Percentiles rank a stretch among this genome's conserved stretches.
phyloP scores from a whole-genome alignment of 2,888 invertebrate genomes.

The Hofmannophila pseudospretella region DNA sequence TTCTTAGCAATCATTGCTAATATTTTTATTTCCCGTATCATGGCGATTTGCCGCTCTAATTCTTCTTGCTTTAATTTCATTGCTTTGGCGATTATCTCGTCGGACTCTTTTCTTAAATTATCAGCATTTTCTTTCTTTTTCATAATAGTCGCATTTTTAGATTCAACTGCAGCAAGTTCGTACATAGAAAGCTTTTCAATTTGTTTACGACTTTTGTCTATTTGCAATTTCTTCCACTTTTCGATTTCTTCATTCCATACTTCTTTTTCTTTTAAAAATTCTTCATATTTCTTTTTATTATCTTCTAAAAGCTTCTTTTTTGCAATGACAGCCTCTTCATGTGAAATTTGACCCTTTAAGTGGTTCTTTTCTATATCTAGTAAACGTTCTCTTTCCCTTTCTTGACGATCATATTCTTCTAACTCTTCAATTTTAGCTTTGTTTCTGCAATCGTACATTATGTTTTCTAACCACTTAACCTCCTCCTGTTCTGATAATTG shows the following conservation, averaged over 20 bases:
- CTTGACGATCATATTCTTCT: slow-evolving; percentile 59
- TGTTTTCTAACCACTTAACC: slow-evolving; percentile 67
- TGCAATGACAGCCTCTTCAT: slow-evolving; percentile 78
- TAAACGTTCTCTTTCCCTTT: slow-evolving; percentile 64
- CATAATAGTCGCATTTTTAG: slow-evolving; percentile 34
- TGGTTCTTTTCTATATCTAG: slow-evolving; percentile 78
- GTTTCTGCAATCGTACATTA: slow-evolving; percentile 64
- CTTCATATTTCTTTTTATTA: slow-evolving; percentile 70
- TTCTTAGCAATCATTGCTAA: slow-evolving; percentile 68
- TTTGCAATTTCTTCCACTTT: slow-evolving; percentile 64
- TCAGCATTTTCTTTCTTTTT: slow-evolving; percentile 54
- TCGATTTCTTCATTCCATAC: slow-evolving; percentile 69
- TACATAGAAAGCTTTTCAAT: slow-evolving; percentile 57
- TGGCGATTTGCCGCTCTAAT: slow-evolving; percentile 60
- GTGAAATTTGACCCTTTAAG: slow-evolving; percentile 74
- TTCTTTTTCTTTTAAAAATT: slow-evolving; percentile 69
- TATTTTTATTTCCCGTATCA: slow-evolving; percentile 73
- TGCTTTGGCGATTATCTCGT: slow-evolving; percentile 44
- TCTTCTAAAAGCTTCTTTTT: slow-evolving; percentile 64
- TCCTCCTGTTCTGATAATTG: slow-evolving; percentile 48
- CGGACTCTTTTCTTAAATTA: slow-evolving; percentile 46
- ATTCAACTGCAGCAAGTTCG: slow-evolving; percentile 47
- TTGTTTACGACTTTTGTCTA: slow-evolving; percentile 63
- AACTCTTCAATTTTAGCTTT: slow-evolving; percentile 55
- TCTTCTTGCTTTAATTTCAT: slow-evolving; percentile 69